A percentile compares a stretch with the other conserved stretches of the same genome.
Evolutionary conservation across 92 coral and sea anemone genomes (phyloP).

Genomic region (Actinostola sp.): DNA sequence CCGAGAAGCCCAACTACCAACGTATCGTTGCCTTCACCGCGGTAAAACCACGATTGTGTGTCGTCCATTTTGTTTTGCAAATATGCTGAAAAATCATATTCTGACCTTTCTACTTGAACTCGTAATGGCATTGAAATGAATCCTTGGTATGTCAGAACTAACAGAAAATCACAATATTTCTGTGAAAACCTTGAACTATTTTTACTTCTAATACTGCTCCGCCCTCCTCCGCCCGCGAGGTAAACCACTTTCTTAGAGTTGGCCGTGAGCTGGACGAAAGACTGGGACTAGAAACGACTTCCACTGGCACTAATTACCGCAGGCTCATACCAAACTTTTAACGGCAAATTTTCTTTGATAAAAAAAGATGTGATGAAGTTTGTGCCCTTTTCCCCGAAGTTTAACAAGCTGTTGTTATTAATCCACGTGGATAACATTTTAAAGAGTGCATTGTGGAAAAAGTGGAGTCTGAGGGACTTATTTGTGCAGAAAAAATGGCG

Average conservation of each 20-base stretch:
- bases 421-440: background rate
- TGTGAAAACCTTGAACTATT: no score
- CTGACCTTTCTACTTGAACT: no score
- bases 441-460: background rate
- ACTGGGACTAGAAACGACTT: background rate
- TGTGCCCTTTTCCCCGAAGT: background rate
- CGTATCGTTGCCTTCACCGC: slow-evolving; percentile 93
- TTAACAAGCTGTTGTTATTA: background rate
- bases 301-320: slow-evolving; percentile 5
- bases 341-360: background rate
- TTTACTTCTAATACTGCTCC: no score
- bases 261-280: no score
- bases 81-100: slow-evolving; percentile 6
- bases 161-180: no score
- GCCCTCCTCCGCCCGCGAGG: no score
- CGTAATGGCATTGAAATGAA: no score
- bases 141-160: no score
- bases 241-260: no score
- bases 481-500: slow-evolving; percentile 22
- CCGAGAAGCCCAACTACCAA: slow-evolving; percentile 68
- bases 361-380: slow-evolving; percentile 8
- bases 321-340: background rate
- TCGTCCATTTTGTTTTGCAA: slow-evolving; percentile 13
- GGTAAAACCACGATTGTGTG: slow-evolving; percentile 71
- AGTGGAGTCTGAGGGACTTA: background rate